These are phyloP conservation scores for Beris morrisii DNA, from an alignment of 2,888 invertebrate genomes.

Conservation along the genomic window DNA sequence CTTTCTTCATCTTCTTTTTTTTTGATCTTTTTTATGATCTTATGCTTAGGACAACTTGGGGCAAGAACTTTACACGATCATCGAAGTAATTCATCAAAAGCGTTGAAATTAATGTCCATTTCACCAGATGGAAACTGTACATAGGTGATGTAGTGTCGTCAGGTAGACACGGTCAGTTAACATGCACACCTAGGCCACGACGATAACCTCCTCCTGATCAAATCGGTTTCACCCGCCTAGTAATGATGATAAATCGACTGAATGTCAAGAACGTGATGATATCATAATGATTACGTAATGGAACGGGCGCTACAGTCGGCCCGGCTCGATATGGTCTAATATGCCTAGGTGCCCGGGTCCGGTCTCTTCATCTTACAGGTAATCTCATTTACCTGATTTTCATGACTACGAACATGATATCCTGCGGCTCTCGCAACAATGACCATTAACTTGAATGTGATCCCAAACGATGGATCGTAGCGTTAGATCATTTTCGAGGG, in stretches of 20 bases:
- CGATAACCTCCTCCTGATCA: no score
- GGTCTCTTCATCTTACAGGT: conserved; percentile 15
- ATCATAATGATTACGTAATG: conserved; percentile 50
- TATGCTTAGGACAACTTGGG: no score
- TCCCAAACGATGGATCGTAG: conserved; percentile 19
- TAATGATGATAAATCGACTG: conserved; percentile 54
- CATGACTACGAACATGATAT: conserved; percentile 37
- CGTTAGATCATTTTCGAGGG: conserved; percentile 25
- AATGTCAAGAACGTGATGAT: conserved; percentile 56
- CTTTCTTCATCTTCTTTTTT: neutral
- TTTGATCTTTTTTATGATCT: neutral
- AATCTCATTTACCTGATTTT: conserved; percentile 36
- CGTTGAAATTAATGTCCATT: no score
- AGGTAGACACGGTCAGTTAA: no score
- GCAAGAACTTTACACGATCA: no score
- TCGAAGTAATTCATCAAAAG: no score
- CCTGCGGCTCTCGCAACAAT: conserved; percentile 38
- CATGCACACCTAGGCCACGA: no score
- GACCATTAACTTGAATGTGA: conserved; percentile 34
- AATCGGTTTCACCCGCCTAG: conserved; percentile 33
- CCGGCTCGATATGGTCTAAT: no score
- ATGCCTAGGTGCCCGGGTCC: conserved; percentile 1
- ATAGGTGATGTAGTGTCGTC: no score
- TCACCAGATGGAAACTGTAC: no score
- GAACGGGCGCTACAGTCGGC: neutral